Percentiles rank a stretch among this genome's conserved stretches.
Conservation (phyloP, 2,113 vertebrate genomes). For the Pseudorasbora parva region DNA sequence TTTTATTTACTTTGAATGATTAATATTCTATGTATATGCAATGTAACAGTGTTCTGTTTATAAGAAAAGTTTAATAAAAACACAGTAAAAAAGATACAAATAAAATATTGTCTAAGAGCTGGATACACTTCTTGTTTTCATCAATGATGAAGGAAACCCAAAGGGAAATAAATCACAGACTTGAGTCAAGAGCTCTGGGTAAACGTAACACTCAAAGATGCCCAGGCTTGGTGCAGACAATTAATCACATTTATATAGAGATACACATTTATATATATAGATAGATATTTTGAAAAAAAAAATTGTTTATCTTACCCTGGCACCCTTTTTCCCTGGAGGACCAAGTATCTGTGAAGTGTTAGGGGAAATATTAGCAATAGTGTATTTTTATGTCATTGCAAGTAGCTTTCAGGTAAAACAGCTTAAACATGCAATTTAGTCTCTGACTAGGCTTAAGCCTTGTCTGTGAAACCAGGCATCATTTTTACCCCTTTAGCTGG, state of each 20-base stretch:
- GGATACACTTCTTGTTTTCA: conserved; percentile 52
- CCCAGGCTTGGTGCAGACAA: neutral
- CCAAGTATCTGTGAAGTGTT: conserved; percentile 79
- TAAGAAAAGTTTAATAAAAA: too few species aligned
- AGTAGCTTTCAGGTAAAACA: too few species aligned
- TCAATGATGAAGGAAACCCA: conserved; percentile 47
- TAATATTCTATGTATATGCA: too few species aligned
- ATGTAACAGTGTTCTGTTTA: too few species aligned
- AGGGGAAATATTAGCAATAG: conserved; percentile 18
- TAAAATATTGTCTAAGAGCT: conserved; percentile 56
- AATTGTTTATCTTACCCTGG: conserved; percentile 73
- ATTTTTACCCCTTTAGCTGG: conserved; percentile 84
- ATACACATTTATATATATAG: neutral
- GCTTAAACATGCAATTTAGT: too few species aligned
- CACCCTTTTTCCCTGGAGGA: conserved; percentile 85
- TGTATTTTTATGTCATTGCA: neutral
- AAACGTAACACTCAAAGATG: neutral
- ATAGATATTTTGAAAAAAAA: conserved; percentile 5
- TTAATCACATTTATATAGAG: neutral
- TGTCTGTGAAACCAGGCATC: neutral
- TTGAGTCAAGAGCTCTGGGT: conserved; percentile 12
- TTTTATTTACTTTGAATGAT: too few species aligned
- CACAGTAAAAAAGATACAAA: too few species aligned
- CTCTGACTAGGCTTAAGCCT: too few species aligned
- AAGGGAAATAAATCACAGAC: conserved; percentile 26